Evolutionary conservation across 2,797 vertebrate genomes (phyloP).

Genomic region (Sebastes trivittatus): DNA sequence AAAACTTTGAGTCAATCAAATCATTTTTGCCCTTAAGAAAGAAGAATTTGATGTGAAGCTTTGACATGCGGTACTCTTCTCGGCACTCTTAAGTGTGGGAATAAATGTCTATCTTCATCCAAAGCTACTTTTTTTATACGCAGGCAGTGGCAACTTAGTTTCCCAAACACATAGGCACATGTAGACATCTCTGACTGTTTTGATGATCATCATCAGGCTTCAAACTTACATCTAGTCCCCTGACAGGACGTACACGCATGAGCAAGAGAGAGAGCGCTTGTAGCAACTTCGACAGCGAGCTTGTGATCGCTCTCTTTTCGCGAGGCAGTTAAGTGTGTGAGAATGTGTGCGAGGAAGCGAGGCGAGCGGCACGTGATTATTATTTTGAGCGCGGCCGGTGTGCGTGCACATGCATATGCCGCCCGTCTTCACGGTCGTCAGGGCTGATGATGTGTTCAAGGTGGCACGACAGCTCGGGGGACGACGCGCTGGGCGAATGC

Average conservation of each 20-base stretch:
- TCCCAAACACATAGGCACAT: slow-evolving; percentile 18
- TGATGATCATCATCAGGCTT: slow-evolving; percentile 45
- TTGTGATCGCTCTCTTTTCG: slow-evolving; percentile 41
- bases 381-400: slow-evolving; percentile 12
- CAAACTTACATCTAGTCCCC: slow-evolving; percentile 20
- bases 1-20: slow-evolving; percentile 18
- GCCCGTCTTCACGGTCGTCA: slow-evolving; percentile 57
- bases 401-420: slow-evolving; percentile 26
- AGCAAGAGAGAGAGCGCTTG: slow-evolving; percentile 9
- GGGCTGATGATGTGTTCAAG: slow-evolving; percentile 73
- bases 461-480: slow-evolving; percentile 58
- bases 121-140: slow-evolving; percentile 1
- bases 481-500: slow-evolving; percentile 22
- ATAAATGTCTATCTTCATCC: slow-evolving; percentile 41
- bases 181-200: slow-evolving; percentile 43
- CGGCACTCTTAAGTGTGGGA: slow-evolving; percentile 5
- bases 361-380: slow-evolving; percentile 16
- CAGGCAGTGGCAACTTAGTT: slow-evolving; percentile 22
- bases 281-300: slow-evolving; percentile 29
- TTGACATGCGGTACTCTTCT: slow-evolving; percentile 1
- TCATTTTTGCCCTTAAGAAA: not conserved
- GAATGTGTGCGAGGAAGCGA: not conserved
- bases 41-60: slow-evolving; percentile 1
- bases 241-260: slow-evolving; percentile 23
- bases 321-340: slow-evolving; percentile 13